A percentile compares a stretch with the other conserved stretches of the same genome.
phyloP scores from a whole-genome alignment of 37 sponge, comb jelly and placozoan species.

The Amphimedon queenslandica region DNA sequence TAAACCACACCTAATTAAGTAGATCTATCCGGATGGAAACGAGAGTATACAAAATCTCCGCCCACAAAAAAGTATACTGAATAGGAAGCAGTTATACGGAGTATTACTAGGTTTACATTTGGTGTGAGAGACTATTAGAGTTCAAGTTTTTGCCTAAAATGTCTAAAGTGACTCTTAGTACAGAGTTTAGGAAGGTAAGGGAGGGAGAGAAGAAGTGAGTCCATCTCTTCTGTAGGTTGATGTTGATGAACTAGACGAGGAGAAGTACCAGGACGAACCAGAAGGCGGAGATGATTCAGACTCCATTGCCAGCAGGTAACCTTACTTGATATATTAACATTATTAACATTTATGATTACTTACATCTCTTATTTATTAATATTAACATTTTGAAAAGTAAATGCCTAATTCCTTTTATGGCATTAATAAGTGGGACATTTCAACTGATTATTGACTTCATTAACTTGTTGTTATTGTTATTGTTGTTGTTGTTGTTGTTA shows the following conservation, averaged over 20 bases:
- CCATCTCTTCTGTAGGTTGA: conserved; percentile 67
- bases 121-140: background rate
- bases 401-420: too few relatives aligned
- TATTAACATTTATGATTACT: too few relatives aligned
- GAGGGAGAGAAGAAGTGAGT: background rate
- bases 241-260: conserved; percentile 95
- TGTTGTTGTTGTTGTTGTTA: too few relatives aligned
- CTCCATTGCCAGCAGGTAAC: conserved; percentile 30
- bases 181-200: conserved; percentile 68
- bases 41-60: background rate
- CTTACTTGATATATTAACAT: too few relatives aligned
- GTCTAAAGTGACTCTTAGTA: conserved; percentile 83
- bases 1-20: background rate
- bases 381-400: too few relatives aligned
- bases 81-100: too few relatives aligned
- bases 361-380: too few relatives aligned
- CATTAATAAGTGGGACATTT: background rate
- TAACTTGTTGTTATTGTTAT: too few relatives aligned
- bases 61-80: too few relatives aligned
- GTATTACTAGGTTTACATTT: too few relatives aligned
- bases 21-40: background rate
- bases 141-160: conserved; percentile 32
- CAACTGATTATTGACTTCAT: background rate
- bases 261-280: conserved; percentile 79
- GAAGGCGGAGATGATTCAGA: conserved; percentile 32